Evolutionary conservation across 2,113 vertebrate genomes (phyloP).

Genomic region (Crotalus viridis): DNA sequence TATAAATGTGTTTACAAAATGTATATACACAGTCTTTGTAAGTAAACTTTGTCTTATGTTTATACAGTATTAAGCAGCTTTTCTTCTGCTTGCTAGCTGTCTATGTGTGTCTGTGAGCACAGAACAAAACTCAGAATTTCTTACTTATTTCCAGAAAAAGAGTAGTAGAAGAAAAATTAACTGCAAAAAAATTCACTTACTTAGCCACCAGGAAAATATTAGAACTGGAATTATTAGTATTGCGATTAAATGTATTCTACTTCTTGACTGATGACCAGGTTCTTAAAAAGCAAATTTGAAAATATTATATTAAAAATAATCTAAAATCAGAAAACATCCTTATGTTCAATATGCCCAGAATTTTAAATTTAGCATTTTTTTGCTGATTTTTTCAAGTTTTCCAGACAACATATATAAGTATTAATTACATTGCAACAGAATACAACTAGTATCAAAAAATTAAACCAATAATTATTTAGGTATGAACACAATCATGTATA

Average conservation of each 20-base stretch:
- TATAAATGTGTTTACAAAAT: neutral
- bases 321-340: neutral
- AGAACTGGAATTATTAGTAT: neutral
- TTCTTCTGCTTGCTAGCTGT: neutral
- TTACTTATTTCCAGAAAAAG: neutral
- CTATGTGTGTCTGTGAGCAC: neutral
- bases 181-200: neutral
- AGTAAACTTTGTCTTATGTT: neutral
- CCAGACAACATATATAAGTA: neutral
- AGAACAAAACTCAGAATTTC: neutral
- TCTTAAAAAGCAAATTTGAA: neutral
- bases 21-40: neutral
- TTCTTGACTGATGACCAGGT: neutral
- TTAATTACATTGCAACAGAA: neutral
- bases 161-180: neutral
- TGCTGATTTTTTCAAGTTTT: too few species aligned
- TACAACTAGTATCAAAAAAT: neutral
- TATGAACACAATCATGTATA: neutral
- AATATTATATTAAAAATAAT: neutral
- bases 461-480: neutral
- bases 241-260: neutral
- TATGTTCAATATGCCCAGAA: neutral
- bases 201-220: fast-evolving
- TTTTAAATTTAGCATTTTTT: too few species aligned
- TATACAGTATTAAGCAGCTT: neutral